Evolutionary conservation across 2,888 invertebrate genomes (phyloP).

Genomic region (Caenorhabditis becei): DNA sequence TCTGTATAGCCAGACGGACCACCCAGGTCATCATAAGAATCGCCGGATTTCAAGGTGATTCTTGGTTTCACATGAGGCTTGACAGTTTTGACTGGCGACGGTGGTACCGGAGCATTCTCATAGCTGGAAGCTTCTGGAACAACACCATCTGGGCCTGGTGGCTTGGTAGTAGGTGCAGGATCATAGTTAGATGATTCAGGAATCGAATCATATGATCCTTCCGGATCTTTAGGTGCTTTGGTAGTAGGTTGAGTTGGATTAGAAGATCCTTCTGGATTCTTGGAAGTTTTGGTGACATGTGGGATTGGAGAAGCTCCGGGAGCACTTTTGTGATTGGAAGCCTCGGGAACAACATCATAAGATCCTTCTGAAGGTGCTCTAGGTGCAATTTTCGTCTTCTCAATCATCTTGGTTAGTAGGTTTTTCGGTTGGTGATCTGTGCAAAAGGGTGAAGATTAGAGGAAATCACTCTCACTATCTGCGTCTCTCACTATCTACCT

Average conservation of each 20-base stretch:
- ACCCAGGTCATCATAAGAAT: constrained; percentile 7
- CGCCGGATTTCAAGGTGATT: background rate
- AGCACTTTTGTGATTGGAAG: background rate
- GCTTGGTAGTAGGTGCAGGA: too few relatives aligned
- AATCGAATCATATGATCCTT: background rate
- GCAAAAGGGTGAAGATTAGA: constrained; percentile 1
- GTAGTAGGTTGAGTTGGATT: background rate
- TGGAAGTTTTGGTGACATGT: background rate
- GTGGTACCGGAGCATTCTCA: background rate
- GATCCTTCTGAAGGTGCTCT: background rate
- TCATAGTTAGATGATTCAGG: too few relatives aligned
- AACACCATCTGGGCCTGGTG: too few relatives aligned
- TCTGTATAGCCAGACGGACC: constrained; percentile 3
- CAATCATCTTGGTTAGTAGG: constrained; percentile 26
- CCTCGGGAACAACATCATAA: background rate
- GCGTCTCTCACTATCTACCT: constrained; percentile 30
- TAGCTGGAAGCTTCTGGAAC: background rate
- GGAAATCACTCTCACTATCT: background rate
- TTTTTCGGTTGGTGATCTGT: constrained; percentile 27
- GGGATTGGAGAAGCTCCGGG: background rate
- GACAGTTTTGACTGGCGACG: background rate
- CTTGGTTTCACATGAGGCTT: background rate
- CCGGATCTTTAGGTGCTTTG: background rate
- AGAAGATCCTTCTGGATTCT: background rate
- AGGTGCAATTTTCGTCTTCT: constrained; percentile 12